phyloP scores from a whole-genome alignment of 1,140 invertebrate species.

The Lethrus apterus region DNA sequence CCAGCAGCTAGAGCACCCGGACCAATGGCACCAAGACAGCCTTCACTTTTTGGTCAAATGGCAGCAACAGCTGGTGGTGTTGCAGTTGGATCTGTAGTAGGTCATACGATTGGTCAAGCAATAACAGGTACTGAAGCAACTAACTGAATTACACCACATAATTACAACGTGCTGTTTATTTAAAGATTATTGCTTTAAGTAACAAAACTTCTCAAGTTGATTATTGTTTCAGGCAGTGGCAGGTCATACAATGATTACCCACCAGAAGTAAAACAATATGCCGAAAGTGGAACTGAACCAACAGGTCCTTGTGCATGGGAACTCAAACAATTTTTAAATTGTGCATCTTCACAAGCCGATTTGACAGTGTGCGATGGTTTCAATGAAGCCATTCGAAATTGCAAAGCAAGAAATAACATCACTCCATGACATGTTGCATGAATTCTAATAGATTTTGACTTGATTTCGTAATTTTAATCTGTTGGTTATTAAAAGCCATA shows the following conservation, averaged over 20 bases:
- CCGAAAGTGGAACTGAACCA: slow-evolving; percentile 39
- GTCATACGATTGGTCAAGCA: slow-evolving; percentile 72
- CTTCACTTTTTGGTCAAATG: slow-evolving; percentile 70
- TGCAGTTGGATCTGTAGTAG: slow-evolving; percentile 74
- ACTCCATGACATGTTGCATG: too few species aligned
- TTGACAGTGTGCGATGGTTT: slow-evolving; percentile 79
- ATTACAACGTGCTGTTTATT: neutral
- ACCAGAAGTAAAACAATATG: slow-evolving; percentile 29
- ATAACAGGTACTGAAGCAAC: slow-evolving; percentile 62
- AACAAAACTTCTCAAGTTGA: slow-evolving; percentile 41
- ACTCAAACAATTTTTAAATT: slow-evolving; percentile 77
- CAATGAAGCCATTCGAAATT: slow-evolving; percentile 82
- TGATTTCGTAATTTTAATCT: too few species aligned
- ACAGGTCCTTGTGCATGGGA: slow-evolving; percentile 72
- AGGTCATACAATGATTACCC: too few species aligned
- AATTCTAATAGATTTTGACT: too few species aligned
- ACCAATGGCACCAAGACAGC: slow-evolving; percentile 42
- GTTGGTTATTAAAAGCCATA: too few species aligned
- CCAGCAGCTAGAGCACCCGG: neutral
- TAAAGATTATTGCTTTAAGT: neutral
- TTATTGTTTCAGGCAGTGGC: slow-evolving; percentile 27
- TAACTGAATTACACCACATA: too few species aligned
- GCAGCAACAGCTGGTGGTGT: slow-evolving; percentile 80
- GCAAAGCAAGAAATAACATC: slow-evolving; percentile 49
- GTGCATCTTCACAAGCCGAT: slow-evolving; percentile 73